Percentiles rank a stretch among this genome's conserved stretches.
Evolutionary conservation across 2,113 vertebrate genomes (phyloP).

Genomic region (Sylvilagus bachmani): DNA sequence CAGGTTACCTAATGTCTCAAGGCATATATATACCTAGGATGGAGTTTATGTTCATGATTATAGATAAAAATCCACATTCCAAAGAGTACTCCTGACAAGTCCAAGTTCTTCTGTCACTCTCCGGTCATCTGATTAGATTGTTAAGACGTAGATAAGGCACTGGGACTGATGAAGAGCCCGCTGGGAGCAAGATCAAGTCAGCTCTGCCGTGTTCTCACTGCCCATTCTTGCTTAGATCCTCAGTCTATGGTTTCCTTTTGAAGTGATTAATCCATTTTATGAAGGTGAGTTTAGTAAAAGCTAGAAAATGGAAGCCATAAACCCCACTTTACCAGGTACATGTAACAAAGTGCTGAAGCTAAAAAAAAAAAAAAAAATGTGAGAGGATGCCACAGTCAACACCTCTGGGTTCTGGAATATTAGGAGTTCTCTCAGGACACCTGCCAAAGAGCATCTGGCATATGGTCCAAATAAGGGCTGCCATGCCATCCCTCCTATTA

Average conservation of each 20-base stretch:
- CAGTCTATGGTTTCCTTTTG: background rate
- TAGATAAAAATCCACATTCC: slow-evolving; percentile 4
- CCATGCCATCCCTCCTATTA: background rate
- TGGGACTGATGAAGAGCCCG: background rate
- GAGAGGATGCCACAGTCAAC: background rate
- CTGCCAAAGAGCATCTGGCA: background rate
- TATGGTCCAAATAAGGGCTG: background rate
- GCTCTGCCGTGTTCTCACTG: background rate
- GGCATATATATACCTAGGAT: background rate
- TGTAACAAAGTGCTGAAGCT: background rate
- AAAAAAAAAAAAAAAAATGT: background rate
- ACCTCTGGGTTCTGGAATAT: background rate
- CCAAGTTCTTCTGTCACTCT: background rate
- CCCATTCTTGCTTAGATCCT: background rate
- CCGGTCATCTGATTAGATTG: background rate
- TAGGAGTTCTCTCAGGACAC: background rate
- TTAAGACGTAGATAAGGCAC: background rate
- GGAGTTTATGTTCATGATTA: background rate
- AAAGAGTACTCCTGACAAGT: background rate
- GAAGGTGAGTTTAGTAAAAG: background rate
- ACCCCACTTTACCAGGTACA: background rate
- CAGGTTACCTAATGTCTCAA: background rate
- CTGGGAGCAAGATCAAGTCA: background rate
- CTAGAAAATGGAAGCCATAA: background rate
- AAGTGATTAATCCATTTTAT: background rate